Evolutionary conservation across 2,113 vertebrate genomes (phyloP), one percentile per base, ranked within the genome.

Genomic region (Elachura formosa): DNA sequence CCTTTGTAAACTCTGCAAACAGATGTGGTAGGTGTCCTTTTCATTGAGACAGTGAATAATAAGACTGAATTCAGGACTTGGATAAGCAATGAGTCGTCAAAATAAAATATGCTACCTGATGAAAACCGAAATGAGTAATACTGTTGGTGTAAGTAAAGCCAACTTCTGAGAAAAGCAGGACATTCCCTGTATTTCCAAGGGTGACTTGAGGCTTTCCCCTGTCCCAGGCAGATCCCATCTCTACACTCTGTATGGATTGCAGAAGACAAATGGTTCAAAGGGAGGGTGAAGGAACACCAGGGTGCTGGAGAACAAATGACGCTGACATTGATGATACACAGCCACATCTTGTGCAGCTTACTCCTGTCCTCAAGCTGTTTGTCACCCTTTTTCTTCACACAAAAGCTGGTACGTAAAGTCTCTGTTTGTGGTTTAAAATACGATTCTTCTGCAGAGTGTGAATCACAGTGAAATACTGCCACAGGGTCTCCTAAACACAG

Each of bases 1-100:
- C 3, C 9, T 5, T 2, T 41, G 25, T 46, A 58, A 1, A 0
- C 0, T 2, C 34, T 69, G 36, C 13, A 49, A 33, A 19, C 0
- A 1, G 24, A 9, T 6, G 29, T 10, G 17, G 25, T 21, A 11
- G 11, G 21, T 16, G 12, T 11, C 34, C 21, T 84, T 72, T 62
- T 8, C 25, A 5, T 7, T 16, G 75, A 68, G 56, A 23, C 43
- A 24, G 11, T 5, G 3, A 40, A 52, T 61, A 67, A 34, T 4
- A 33, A 33, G 68, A 6, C 6, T 54, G 68, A 36, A 38, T 72
- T 63, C 31, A 40, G 31, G 54, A 26, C 18, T 12, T 48, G 56
- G 55, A 28, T 38, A 45, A 41, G 20, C 0, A 3, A 20, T 9
- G 52, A 48, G 26, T 43, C 68, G 24, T 49, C 22, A 9, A 61